Conservation (phyloP, 2,888 invertebrate genomes). For the Drosophila setosimentum region DNA sequence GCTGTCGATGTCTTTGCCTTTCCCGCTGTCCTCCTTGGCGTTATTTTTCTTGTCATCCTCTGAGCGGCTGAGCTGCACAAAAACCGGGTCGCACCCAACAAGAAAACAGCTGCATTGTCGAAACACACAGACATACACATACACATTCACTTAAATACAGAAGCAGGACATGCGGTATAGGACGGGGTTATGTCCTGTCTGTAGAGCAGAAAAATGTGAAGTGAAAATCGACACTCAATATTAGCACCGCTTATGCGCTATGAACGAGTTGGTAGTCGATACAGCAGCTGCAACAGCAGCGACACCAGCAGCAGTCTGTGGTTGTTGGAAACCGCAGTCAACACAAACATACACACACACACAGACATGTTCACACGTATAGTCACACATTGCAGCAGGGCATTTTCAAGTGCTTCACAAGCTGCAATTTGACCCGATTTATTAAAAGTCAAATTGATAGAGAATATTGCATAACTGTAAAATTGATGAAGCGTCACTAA, state of each 20-base stretch:
- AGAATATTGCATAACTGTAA: constrained; percentile 36
- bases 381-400: background rate
- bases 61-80: constrained; percentile 38
- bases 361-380: constrained; percentile 6
- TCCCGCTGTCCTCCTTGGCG: constrained; percentile 8
- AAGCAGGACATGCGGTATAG: constrained; percentile 24
- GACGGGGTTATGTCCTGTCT: constrained; percentile 69
- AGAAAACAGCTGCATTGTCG: constrained; percentile 63
- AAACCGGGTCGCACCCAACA: constrained; percentile 69
- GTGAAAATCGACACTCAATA: constrained; percentile 81
- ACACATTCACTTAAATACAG: constrained; percentile 2
- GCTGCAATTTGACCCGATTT: constrained; percentile 62
- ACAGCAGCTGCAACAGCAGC: constrained; percentile 2
- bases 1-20: constrained; percentile 14
- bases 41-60: constrained; percentile 9
- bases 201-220: constrained; percentile 50
- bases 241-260: constrained; percentile 80
- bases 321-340: constrained; percentile 48
- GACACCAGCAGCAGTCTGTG: constrained; percentile 19
- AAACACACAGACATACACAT: constrained; percentile 14
- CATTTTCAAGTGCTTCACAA: constrained; percentile 24
- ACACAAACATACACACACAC: constrained; percentile 5
- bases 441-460: constrained; percentile 50
- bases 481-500: constrained; percentile 43
- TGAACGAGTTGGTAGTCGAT: constrained; percentile 62